Conservation (phyloP, 2,113 vertebrate genomes). For the Sinocyclocheilus maitianheensis region DNA sequence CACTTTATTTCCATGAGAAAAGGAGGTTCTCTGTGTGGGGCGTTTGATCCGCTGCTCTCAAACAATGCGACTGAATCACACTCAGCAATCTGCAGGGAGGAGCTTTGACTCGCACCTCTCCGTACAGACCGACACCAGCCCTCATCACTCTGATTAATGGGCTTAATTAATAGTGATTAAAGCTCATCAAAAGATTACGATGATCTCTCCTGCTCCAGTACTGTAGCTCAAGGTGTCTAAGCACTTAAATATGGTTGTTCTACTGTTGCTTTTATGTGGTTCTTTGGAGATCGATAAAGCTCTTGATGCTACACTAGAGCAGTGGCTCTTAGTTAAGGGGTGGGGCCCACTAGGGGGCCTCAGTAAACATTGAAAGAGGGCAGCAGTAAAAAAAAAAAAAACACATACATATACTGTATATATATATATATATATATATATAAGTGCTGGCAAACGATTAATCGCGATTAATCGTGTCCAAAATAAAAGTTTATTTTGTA, state of each 20-base stretch:
- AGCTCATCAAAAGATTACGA: background rate
- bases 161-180: constrained; percentile 18
- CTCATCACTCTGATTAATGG: background rate
- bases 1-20: constrained; percentile 71
- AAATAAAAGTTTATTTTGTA: too few species aligned
- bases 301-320: background rate
- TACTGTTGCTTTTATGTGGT: background rate
- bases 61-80: constrained; percentile 73
- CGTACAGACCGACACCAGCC: background rate
- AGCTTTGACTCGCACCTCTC: constrained; percentile 63
- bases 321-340: background rate
- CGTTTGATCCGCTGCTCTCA: constrained; percentile 68
- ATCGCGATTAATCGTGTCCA: too few species aligned
- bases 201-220: background rate
- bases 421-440: too few species aligned
- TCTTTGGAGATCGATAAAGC: background rate
- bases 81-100: constrained; percentile 66
- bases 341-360: background rate
- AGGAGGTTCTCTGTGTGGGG: constrained; percentile 54
- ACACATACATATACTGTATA: too few species aligned
- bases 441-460: too few species aligned
- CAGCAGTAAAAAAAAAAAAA: too few species aligned
- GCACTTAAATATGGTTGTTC: background rate
- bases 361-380: background rate
- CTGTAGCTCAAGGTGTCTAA: background rate